A percentile compares a stretch with the other conserved stretches of the same genome.
Conservation (phyloP, 2,113 vertebrate species). For the Channa maculata region DNA sequence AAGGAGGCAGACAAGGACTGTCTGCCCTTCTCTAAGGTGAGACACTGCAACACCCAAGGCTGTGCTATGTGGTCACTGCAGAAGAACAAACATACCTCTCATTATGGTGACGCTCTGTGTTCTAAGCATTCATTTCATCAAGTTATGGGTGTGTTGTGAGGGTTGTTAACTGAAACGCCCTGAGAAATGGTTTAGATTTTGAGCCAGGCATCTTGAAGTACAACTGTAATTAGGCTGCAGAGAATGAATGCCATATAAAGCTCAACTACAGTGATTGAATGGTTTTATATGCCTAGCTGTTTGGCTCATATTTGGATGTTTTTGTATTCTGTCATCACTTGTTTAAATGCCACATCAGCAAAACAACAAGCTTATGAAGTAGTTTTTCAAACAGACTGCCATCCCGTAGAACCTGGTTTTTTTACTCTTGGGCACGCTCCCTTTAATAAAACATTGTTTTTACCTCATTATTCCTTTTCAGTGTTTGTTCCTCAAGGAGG, state of each 20-base stretch:
- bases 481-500: conserved; percentile 44
- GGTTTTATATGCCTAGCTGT: conserved; percentile 48
- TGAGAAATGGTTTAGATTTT: conserved; percentile 42
- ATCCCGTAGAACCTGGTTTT: neutral
- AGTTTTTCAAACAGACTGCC: conserved; percentile 29
- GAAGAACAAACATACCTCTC: conserved; percentile 65
- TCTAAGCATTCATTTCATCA: conserved; percentile 61
- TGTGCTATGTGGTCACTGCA: conserved; percentile 35
- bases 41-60: neutral
- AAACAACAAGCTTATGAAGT: conserved; percentile 49
- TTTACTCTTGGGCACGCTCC: conserved; percentile 21
- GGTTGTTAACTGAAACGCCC: conserved; percentile 43
- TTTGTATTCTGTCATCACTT: conserved; percentile 42
- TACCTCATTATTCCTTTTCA: conserved; percentile 45
- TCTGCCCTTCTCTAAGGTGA: conserved; percentile 97
- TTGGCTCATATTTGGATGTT: conserved; percentile 36
- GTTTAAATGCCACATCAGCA: conserved; percentile 50
- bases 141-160: conserved; percentile 35
- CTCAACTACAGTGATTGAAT: conserved; percentile 46
- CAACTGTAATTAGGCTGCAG: conserved; percentile 67
- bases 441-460: conserved; percentile 35
- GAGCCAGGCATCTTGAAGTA: conserved; percentile 56
- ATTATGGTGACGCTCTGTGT: conserved; percentile 56
- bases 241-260: conserved; percentile 29
- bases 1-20: conserved; percentile 99